These are phyloP conservation scores for Selenia dentaria DNA, from an alignment of 2,888 invertebrate genomes.

Conservation along the genomic window DNA sequence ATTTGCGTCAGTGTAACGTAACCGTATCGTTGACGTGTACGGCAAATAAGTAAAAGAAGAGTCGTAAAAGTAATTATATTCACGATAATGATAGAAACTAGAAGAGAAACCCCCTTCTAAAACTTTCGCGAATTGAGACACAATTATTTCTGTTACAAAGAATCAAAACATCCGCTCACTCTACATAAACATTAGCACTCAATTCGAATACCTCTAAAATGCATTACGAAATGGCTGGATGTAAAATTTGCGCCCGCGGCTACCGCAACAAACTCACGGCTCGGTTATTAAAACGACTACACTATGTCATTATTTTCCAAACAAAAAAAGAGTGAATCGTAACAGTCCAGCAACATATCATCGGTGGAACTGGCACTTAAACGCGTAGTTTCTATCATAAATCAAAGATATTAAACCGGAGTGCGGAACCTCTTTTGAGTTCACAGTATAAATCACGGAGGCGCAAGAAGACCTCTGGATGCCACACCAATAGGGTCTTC, in stretches of 20 bases:
- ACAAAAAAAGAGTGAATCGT: slow-evolving; percentile 74
- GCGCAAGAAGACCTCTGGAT: slow-evolving; percentile 71
- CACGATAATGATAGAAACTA: no score
- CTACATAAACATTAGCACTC: slow-evolving; percentile 45
- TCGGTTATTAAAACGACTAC: slow-evolving; percentile 76
- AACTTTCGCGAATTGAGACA: no score
- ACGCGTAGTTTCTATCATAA: slow-evolving; percentile 82
- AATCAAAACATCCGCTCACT: slow-evolving; percentile 34
- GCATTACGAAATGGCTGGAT: slow-evolving; percentile 66
- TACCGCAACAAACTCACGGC: slow-evolving; percentile 50
- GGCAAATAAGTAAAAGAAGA: no score
- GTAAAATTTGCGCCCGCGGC: slow-evolving; percentile 70
- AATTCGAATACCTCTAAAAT: slow-evolving; percentile 54
- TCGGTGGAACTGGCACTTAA: slow-evolving; percentile 77
- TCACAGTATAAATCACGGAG: slow-evolving; percentile 81
- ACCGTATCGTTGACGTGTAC: no score
- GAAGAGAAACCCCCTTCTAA: no score
- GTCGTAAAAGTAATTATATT: no score
- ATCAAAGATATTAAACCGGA: slow-evolving; percentile 84
- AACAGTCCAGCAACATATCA: slow-evolving; percentile 79
- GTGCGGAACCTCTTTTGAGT: slow-evolving; percentile 83
- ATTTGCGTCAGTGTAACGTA: no score
- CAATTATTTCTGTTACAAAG: not conserved
- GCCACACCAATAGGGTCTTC: slow-evolving; percentile 75
- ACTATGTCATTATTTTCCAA: slow-evolving; percentile 79